Conservation (phyloP, 2,113 vertebrate species). For the Cygnus buccinator region DNA sequence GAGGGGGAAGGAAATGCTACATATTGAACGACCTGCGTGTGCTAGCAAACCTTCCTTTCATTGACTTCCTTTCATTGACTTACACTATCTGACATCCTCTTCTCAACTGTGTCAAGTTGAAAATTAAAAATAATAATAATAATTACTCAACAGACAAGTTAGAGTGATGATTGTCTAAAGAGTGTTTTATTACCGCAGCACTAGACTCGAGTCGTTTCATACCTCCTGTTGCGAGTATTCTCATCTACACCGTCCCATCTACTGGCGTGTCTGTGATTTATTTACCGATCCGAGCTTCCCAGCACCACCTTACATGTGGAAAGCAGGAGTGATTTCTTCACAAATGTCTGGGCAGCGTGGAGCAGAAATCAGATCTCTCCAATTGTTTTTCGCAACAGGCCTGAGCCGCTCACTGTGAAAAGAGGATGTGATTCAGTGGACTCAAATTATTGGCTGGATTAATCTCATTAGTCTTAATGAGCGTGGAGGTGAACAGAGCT, state of each 20-base stretch:
- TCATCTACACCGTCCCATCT: not conserved
- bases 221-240: not conserved
- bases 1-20: not conserved
- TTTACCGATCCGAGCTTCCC: not conserved
- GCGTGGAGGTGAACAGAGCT: not conserved
- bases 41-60: not conserved
- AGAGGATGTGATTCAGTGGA: not conserved
- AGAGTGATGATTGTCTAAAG: not conserved
- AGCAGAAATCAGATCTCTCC: not conserved
- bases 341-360: not conserved
- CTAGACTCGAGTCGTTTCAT: not conserved
- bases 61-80: not conserved
- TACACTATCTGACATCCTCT: not conserved
- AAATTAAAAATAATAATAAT: not conserved
- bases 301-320: not conserved
- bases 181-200: not conserved
- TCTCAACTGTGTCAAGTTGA: not conserved
- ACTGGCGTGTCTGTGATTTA: rapidly evolving
- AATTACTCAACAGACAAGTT: not conserved
- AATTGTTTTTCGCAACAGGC: conserved; percentile 26
- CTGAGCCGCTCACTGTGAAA: conserved; percentile 69
- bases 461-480: not conserved
- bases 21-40: not conserved
- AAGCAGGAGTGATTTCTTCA: not conserved
- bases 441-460: not conserved